Evolutionary conservation across 2,888 invertebrate genomes (phyloP), one percentile per base, ranked within the genome.

Genomic region (Orthonevra nobilis): DNA sequence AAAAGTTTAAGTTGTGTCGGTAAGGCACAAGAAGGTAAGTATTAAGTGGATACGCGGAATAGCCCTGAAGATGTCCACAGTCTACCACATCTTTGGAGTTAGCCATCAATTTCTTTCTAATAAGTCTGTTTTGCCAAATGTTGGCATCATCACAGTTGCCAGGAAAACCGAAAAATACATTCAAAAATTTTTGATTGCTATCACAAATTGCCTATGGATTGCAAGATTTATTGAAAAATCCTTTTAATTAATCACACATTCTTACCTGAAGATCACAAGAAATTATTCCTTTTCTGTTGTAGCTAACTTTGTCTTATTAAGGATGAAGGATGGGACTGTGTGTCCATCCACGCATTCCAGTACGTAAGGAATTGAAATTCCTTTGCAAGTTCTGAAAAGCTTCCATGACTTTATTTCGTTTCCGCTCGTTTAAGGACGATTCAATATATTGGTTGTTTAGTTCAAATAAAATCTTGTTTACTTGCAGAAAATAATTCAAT

Each of bases 151-250:
- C 14, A 28, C 36, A 28, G 28, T 9, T 28, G 1, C 28, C 28
- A 28, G 1, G 1, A 28, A 28, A 28, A 1, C 28, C 28, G 3
- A 15, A n/a, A n/a, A n/a, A n/a, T n/a, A n/a, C n/a, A n/a, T n/a
- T n/a, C n/a, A n/a, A n/a, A n/a, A n/a, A n/a, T 14, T 17, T 48
- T 48, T 48, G 48, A 9, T 48, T 48, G 30, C 48, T 48, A 48
- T 48, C 48, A 48, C 30, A 48, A 48, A 48, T 48, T 26, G 48
- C 17, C 48, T 48, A n/a, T 48, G 26, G 14, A 48, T 28, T 19
- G 9, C 10, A 36, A 10, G 14, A 10, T 36, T 3, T 12, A 10
- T 14, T 36, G 0, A 28, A 2, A n/a, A n/a, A n/a, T n/a, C n/a
- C n/a, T n/a, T n/a, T n/a, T n/a, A n/a, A n/a, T n/a, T n/a, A n/a